phyloP scores from a whole-genome alignment of 2,888 invertebrate genomes.

The Diarsia brunnea region DNA sequence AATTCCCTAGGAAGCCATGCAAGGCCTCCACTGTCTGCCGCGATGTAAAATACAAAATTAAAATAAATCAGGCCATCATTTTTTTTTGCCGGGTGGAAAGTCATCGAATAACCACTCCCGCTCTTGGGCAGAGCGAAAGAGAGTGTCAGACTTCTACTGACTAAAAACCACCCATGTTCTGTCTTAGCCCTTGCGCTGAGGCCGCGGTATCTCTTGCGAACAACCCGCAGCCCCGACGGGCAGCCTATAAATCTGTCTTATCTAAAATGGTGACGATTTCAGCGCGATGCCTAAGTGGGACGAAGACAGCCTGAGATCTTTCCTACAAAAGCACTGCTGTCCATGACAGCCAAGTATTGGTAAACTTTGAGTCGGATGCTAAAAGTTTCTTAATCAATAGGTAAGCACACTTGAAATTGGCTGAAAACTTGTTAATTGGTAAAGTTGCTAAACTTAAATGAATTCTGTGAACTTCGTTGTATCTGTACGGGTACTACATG shows the following conservation, averaged over 20 bases:
- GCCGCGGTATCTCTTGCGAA: too few relatives aligned
- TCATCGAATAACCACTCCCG: too few relatives aligned
- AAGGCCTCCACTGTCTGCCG: too few relatives aligned
- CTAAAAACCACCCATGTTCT: too few relatives aligned
- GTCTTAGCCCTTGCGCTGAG: too few relatives aligned
- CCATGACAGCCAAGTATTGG: conserved; percentile 33
- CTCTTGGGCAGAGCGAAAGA: too few relatives aligned
- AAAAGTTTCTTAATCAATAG: conserved; percentile 55
- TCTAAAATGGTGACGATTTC: background rate
- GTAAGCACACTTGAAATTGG: conserved; percentile 36
- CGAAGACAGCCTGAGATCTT: background rate
- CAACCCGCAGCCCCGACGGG: too few relatives aligned
- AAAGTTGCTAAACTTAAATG: conserved; percentile 51
- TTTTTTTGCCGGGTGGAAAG: too few relatives aligned
- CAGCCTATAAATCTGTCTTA: background rate
- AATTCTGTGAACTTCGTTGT: conserved; percentile 29
- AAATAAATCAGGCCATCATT: too few relatives aligned
- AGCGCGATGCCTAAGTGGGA: background rate
- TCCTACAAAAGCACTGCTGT: background rate
- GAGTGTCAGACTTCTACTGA: too few relatives aligned
- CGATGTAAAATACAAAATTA: background rate
- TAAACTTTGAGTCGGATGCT: conserved; percentile 37
- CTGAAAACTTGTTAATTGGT: conserved; percentile 48
- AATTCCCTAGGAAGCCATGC: too few relatives aligned
- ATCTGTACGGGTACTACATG: conserved; percentile 11